These are phyloP conservation scores for Andrena bucephala DNA, from an alignment of 2,888 invertebrate species.

Conservation along the genomic window DNA sequence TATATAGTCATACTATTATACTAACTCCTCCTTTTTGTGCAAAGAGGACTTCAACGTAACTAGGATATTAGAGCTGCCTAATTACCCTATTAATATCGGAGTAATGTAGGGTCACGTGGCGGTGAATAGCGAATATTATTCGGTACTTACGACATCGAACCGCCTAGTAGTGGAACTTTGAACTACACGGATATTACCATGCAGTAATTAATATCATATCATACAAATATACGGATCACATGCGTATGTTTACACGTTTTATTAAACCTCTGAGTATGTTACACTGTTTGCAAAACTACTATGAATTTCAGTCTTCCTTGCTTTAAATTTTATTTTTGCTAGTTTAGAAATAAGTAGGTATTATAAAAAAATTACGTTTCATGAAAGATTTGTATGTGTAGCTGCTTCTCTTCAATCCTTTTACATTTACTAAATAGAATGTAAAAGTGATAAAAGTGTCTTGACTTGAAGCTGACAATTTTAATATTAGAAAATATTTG, in stretches of 20 bases:
- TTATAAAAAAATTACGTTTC: too few species aligned
- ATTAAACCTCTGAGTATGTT: too few species aligned
- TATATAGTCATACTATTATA: conserved; percentile 40
- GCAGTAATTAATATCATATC: conserved; percentile 28
- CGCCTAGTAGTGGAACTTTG: conserved; percentile 25
- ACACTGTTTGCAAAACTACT: too few species aligned
- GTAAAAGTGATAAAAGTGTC: too few species aligned
- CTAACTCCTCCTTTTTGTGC: conserved; percentile 44
- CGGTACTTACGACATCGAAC: conserved; percentile 41
- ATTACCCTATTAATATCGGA: conserved; percentile 70
- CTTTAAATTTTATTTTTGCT: too few species aligned
- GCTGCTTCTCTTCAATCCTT: too few species aligned
- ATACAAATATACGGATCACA: conserved; percentile 1
- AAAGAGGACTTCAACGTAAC: conserved; percentile 57
- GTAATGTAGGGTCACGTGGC: conserved; percentile 50
- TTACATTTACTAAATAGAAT: too few species aligned
- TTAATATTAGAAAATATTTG: too few species aligned
- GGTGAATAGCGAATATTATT: conserved; percentile 58
- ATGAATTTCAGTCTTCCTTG: too few species aligned
- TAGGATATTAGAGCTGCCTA: conserved; percentile 64
- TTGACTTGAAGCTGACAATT: too few species aligned
- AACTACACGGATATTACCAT: conserved; percentile 23
- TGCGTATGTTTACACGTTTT: not conserved
- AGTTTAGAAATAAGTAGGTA: too few species aligned
- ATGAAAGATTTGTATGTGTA: too few species aligned